These are phyloP conservation scores for Cynopterus brachyotis DNA, from an alignment of 2,113 vertebrate species.

Conservation along the genomic window DNA sequence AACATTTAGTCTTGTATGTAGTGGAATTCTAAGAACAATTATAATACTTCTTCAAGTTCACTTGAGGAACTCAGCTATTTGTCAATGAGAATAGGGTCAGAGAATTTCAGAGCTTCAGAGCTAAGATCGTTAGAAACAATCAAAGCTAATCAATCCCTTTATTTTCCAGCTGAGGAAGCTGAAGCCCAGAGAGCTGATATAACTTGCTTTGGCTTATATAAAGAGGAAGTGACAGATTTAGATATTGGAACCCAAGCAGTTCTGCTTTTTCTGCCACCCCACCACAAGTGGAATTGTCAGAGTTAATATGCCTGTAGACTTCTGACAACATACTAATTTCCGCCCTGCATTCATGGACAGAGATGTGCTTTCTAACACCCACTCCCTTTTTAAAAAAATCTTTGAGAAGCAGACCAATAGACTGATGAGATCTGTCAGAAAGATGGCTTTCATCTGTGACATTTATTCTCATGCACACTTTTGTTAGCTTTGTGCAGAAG, in stretches of 20 bases:
- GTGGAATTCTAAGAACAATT: not conserved
- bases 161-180: not conserved
- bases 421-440: slow-evolving; percentile 69
- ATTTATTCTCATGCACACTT: slow-evolving; percentile 78
- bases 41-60: not conserved
- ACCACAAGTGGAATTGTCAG: slow-evolving; percentile 1
- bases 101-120: not conserved
- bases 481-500: slow-evolving; percentile 75
- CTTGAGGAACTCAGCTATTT: not conserved
- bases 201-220: not conserved
- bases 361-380: not conserved
- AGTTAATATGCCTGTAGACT: not conserved
- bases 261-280: not conserved
- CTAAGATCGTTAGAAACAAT: not conserved
- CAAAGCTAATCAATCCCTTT: not conserved
- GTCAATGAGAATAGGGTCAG: not conserved
- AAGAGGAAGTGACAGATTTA: not conserved
- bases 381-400: slow-evolving; percentile 62
- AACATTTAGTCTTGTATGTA: not conserved
- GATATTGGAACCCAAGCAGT: not conserved
- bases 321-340: slow-evolving; percentile 36
- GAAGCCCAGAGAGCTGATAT: not conserved
- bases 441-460: slow-evolving; percentile 77
- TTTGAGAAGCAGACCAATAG: slow-evolving; percentile 61
- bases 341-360: slow-evolving; percentile 12